Base-by-base conservation (phyloP, 1,140 invertebrate genomes). In the Drosophila sturtevanti region DNA sequence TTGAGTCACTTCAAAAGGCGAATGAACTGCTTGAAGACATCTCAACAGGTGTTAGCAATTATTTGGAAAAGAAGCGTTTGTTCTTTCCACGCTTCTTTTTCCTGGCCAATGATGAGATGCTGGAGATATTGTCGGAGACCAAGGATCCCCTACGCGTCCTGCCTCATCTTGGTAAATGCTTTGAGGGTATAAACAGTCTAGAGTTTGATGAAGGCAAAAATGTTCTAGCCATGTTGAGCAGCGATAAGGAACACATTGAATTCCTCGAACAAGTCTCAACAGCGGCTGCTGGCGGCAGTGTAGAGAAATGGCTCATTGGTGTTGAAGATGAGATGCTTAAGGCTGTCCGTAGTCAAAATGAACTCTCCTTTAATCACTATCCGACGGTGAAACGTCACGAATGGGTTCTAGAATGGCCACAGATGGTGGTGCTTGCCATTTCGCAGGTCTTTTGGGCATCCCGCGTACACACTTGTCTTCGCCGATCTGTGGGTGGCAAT, bases 41-140 rank as follows among this genome's bases (percentile, higher is more conserved):
- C 21, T 96, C 97, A 69, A 96, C 96, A 63, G 98, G 98, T 14
- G 95, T 99, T 11, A 96, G 97, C 82, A 95, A 96, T 75, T 99
- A 99, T 92, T 93, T 99, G 52, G 97, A 99, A 92, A 97, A 96
- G 90, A 98, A 99, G 92, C 94, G 98, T 63, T 92, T 98, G 1
- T 98, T 94, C 90, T 99, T 98, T 91, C 96, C 98, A 1, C 93
- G 98, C 89, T 98, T 99, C 90, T 99, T 98, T 93, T 99, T 99
- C 87, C 93, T 99, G 37, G 98, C 98, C 6, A 98, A 98, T 89
- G 97, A 98, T 82, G 98, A 99, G 93, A 96, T 99, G 94, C 93
- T 99, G 21, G 97, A 98, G 92, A 98, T 99, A 84, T 92, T 99
- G 44, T 98, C 97, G 0, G 97, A 98, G 93, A 95, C 96, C 0